Conservation (phyloP, 2,888 invertebrate species). For the Helleia helle region DNA sequence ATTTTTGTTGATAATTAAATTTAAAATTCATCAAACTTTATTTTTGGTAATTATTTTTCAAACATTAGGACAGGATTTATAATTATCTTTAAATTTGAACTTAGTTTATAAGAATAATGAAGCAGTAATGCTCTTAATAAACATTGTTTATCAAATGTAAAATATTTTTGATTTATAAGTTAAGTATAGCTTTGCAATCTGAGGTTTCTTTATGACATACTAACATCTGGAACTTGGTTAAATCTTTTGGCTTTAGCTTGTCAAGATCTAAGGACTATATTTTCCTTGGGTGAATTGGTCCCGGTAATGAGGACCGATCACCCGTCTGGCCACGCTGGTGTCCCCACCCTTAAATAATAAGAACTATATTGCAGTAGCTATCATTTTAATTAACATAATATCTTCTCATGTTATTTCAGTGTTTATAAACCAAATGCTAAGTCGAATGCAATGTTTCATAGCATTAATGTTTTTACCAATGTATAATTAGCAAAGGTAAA, state of each 20-base stretch:
- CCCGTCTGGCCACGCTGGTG: too few relatives aligned
- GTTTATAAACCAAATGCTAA: conserved; percentile 64
- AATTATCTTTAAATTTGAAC: conserved; percentile 2
- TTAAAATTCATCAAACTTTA: too few relatives aligned
- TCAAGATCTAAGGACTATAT: conserved; percentile 26
- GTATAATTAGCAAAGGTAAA: conserved; percentile 71
- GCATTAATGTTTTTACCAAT: conserved; percentile 72
- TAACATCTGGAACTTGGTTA: conserved; percentile 28
- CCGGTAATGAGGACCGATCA: too few relatives aligned
- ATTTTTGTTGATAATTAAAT: too few relatives aligned
- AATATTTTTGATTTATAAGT: conserved; percentile 65
- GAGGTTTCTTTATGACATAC: conserved; percentile 37
- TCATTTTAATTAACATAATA: conserved; percentile 30
- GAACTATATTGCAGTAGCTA: conserved; percentile 33
- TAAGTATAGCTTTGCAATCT: conserved; percentile 61
- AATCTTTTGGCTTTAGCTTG: conserved; percentile 27
- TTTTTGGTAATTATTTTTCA: conserved; percentile 9
- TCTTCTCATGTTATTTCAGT: conserved; percentile 48
- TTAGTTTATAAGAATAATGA: conserved; percentile 25
- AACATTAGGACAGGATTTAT: conserved; percentile 10
- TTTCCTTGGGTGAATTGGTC: too few relatives aligned
- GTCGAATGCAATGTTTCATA: conserved; percentile 64
- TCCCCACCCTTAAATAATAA: too few relatives aligned
- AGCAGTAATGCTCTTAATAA: conserved; percentile 38
- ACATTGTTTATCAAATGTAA: conserved; percentile 55